Percentiles rank a stretch among this genome's conserved stretches.
These are phyloP conservation scores for Scaptodrosophila lebanonensis DNA, from an alignment of 1,140 invertebrate genomes.

Conservation along the genomic window DNA sequence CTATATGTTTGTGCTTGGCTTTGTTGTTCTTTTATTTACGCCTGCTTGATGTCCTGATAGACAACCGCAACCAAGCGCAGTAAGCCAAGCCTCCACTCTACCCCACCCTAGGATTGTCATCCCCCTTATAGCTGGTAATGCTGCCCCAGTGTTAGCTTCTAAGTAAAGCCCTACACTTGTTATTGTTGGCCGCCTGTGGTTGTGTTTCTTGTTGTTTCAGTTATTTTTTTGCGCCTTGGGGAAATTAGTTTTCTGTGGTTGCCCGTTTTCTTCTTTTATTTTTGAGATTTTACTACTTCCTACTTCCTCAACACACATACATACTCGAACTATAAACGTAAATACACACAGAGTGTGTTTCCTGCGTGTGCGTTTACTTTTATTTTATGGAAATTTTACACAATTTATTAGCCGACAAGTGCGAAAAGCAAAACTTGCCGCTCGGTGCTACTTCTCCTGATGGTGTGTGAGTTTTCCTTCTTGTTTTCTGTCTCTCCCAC, in stretches of 20 bases:
- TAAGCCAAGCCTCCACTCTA: background rate
- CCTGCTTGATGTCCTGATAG: slow-evolving; percentile 8
- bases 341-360: slow-evolving; percentile 20
- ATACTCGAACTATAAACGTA: too few species aligned
- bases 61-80: slow-evolving; percentile 3
- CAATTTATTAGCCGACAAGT: slow-evolving; percentile 71
- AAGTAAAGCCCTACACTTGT: too few species aligned
- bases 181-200: slow-evolving; percentile 45
- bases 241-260: slow-evolving; percentile 72
- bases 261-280: slow-evolving; percentile 59
- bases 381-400: slow-evolving; percentile 72
- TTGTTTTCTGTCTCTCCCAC: background rate
- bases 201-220: slow-evolving; percentile 28
- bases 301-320: slow-evolving; percentile 33
- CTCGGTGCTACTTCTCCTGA: too few species aligned
- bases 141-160: slow-evolving; percentile 11
- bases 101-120: slow-evolving; percentile 13
- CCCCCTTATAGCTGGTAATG: slow-evolving; percentile 46
- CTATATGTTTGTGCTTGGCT: too few species aligned
- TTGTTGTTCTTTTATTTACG: slow-evolving; percentile 22
- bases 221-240: slow-evolving; percentile 63
- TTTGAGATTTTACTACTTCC: slow-evolving; percentile 72
- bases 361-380: slow-evolving; percentile 51
- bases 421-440: slow-evolving; percentile 58
- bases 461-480: slow-evolving; percentile 9